phyloP scores from a whole-genome alignment of 2,113 vertebrate genomes.

The Psophia crepitans region DNA sequence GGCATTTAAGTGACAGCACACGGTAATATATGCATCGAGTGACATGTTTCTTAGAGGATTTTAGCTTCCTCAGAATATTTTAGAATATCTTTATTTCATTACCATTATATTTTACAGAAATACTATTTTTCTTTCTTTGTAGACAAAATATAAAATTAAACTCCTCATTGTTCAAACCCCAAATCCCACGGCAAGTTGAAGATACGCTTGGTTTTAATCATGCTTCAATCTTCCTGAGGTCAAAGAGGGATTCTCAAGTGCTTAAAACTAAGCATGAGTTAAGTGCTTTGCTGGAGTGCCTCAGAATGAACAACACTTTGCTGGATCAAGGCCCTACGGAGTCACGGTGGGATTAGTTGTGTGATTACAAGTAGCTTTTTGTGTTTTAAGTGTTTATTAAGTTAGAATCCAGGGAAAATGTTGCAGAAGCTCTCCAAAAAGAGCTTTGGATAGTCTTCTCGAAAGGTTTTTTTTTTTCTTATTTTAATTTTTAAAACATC shows the following conservation, averaged over 20 bases:
- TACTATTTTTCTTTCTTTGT: not conserved
- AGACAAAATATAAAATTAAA: not conserved
- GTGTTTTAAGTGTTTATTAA: constrained; percentile 31
- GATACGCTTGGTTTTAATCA: not conserved
- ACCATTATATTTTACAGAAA: not conserved
- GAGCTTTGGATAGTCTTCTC: not conserved
- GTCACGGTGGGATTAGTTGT: not conserved
- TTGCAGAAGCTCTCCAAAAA: not conserved
- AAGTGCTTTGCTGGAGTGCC: constrained; percentile 18
- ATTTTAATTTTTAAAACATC: not conserved
- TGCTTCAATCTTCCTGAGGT: constrained; percentile 8
- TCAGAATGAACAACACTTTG: not conserved
- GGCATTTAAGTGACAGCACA: not conserved
- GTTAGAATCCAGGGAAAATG: not conserved
- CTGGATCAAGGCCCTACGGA: not conserved
- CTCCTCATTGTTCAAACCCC: not conserved
- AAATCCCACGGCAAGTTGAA: not conserved
- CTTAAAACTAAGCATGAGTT: not conserved
- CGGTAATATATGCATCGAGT: no score
- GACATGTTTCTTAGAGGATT: not conserved
- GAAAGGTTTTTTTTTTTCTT: not conserved
- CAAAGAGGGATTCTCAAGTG: constrained; percentile 2
- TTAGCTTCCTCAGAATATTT: not conserved
- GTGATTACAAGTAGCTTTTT: constrained; percentile 33
- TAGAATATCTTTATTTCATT: not conserved